Evolutionary conservation across 2,888 invertebrate genomes (phyloP).

Genomic region (Mesochorus sp.): DNA sequence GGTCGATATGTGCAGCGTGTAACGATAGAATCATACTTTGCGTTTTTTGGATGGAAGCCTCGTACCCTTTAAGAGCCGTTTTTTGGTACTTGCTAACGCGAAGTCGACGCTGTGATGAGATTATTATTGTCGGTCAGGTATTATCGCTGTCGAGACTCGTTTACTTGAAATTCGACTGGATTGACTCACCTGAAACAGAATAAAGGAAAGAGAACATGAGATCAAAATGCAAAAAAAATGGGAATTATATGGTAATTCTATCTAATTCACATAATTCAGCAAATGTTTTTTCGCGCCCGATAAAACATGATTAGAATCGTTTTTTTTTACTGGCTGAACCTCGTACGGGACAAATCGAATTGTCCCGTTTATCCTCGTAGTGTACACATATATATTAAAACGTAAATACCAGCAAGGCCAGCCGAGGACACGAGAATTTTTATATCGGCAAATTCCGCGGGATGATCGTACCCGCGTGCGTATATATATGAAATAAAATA

Average conservation of each 20-base stretch:
- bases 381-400: neutral
- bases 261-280: slow-evolving; percentile 31
- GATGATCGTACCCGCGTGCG: neutral
- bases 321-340: neutral
- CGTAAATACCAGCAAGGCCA: slow-evolving; percentile 16
- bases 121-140: too few relatives aligned
- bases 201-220: slow-evolving; percentile 64
- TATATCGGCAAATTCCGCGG: slow-evolving; percentile 16
- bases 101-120: too few relatives aligned
- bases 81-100: too few relatives aligned
- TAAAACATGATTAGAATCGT: too few relatives aligned
- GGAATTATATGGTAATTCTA: too few relatives aligned
- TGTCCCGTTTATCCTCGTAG: neutral
- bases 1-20: too few relatives aligned
- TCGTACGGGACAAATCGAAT: neutral
- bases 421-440: slow-evolving; percentile 2
- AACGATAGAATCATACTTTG: too few relatives aligned
- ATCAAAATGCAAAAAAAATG: slow-evolving; percentile 64
- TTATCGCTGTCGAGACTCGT: too few relatives aligned
- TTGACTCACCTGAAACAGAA: slow-evolving; percentile 79
- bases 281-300: neutral
- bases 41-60: too few relatives aligned
- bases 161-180: slow-evolving; percentile 43
- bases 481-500: neutral
- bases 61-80: too few relatives aligned